Evolutionary conservation across 2,113 vertebrate genomes (phyloP).

Genomic region (Arvicanthis niloticus): DNA sequence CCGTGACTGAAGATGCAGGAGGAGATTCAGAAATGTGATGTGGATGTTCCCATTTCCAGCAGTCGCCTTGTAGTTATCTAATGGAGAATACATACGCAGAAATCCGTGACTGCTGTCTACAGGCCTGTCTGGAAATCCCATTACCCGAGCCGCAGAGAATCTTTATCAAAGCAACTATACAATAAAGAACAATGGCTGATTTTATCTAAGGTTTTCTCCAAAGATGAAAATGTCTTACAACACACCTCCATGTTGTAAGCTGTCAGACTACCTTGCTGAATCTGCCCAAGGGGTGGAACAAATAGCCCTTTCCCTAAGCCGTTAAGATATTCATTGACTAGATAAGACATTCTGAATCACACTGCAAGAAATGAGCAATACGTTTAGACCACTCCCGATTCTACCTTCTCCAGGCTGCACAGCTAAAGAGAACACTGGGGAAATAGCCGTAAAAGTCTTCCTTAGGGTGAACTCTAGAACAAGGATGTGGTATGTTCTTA

Average conservation of each 20-base stretch:
- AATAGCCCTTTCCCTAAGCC: background rate
- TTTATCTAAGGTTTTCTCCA: background rate
- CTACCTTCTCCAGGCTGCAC: background rate
- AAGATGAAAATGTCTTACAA: constrained; percentile 45
- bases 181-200: constrained; percentile 33
- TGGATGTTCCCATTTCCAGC: background rate
- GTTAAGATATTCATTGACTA: constrained; percentile 42
- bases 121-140: background rate
- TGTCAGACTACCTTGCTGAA: background rate
- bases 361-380: background rate
- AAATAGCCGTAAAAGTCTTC: background rate
- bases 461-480: background rate
- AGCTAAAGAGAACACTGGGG: background rate
- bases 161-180: background rate
- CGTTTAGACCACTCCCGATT: background rate
- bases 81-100: background rate
- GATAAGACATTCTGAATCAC: constrained; percentile 17
- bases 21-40: background rate
- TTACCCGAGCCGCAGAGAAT: background rate
- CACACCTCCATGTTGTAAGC: background rate
- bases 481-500: background rate
- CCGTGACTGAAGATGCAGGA: background rate
- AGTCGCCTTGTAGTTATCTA: background rate
- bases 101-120: background rate
- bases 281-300: constrained; percentile 16